Base-by-base conservation (phyloP, 1,140 invertebrate genomes). In the Brachionus koreanus region DNA sequence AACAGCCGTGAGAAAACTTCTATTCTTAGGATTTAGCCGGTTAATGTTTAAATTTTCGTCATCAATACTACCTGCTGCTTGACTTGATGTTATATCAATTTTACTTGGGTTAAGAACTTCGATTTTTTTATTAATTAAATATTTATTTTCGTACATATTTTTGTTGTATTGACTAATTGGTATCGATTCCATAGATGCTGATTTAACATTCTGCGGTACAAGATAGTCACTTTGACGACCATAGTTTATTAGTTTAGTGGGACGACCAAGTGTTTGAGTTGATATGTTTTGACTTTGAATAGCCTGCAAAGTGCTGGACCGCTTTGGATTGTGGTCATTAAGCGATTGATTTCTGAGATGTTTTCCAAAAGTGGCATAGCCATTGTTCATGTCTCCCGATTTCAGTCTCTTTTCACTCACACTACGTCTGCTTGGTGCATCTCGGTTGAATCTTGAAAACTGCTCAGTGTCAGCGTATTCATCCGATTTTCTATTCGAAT, bases 401-500 rank as follows among this genome's bases (percentile, higher is more conserved):
- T 79, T 79, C 10, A 19, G 16, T 2, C 79, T 13, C 16, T 82
- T 82, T 39, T 82, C 79, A 5, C 57, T 67, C 23, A 82, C 43
- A 52, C 79, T 82, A 39, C 63, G 61, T 67, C 79, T 82, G 29
- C 42, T 49, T 25, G 79, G 57, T 35, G 79, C 79, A 72, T 82
- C 63, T 35, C 79, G 57, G 19, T 82, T 82, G 67, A 82, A 82
- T 46, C 39, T 19, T 25, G 69, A 69, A 43, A 69, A 74, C 33
- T 43, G 69, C n/a, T 52, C 42, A 7, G 23, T 2, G 5, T 43
- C 25, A 6, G 12, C 79, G 10, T 67, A 16, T 9, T 65, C 65
- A 9, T 25, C 43, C n/a, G 39, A 52, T 25, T 35, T 46, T 19
- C 25, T 37, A 6, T 69, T 69, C n/a, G 6, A n/a, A 23, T 82